Evolutionary conservation across 2,113 vertebrate species (phyloP).

Genomic region (Boleophthalmus pectinirostris): DNA sequence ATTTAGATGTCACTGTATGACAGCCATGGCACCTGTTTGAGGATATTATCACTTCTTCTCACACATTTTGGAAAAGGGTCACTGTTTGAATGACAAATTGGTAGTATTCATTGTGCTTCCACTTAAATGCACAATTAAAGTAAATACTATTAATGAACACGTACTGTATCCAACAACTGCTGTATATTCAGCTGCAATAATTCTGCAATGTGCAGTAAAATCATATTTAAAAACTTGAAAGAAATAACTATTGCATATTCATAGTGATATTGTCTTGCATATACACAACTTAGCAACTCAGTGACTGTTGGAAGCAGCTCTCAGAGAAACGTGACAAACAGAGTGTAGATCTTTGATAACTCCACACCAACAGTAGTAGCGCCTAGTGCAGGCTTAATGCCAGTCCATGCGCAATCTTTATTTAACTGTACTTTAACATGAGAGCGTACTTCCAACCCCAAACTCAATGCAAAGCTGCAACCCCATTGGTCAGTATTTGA

Average conservation of each 20-base stretch:
- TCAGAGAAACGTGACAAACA: neutral
- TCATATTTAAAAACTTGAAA: neutral
- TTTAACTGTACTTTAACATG: neutral
- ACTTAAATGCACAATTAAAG: neutral
- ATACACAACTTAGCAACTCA: neutral
- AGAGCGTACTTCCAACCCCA: neutral
- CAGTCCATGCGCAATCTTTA: neutral
- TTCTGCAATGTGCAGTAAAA: too few relatives aligned
- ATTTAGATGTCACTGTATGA: conserved; percentile 45
- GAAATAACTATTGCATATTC: neutral
- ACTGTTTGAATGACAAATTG: neutral
- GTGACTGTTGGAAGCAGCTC: neutral
- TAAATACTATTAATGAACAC: too few relatives aligned
- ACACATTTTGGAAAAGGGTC: neutral
- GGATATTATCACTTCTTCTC: conserved; percentile 37
- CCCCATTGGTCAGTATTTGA: neutral
- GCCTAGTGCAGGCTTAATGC: neutral
- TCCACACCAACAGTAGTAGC: neutral
- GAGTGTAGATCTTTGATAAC: neutral
- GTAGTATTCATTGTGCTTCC: neutral
- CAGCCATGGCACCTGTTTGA: conserved; percentile 17
- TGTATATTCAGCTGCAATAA: too few relatives aligned
- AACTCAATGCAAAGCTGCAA: neutral
- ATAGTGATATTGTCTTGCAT: neutral
- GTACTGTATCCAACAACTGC: too few relatives aligned